Percentiles rank a stretch among this genome's conserved stretches.
These are phyloP conservation scores for Zosterops japonicus DNA, from an alignment of 2,113 vertebrate species.

Conservation along the genomic window DNA sequence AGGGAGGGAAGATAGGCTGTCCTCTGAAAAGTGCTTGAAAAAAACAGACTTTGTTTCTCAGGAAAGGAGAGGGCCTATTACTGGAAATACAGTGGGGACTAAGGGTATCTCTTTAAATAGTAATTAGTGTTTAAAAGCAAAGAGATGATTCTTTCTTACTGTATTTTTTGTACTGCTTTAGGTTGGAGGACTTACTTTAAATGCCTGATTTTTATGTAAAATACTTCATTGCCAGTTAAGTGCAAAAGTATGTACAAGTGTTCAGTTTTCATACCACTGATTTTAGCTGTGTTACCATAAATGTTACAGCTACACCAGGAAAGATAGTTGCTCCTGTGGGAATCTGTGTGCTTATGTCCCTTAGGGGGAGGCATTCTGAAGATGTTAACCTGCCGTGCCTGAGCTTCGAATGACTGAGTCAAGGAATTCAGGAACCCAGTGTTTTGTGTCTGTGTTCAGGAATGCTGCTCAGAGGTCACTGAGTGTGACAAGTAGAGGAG, in stretches of 20 bases:
- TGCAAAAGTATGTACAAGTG: fast-evolving
- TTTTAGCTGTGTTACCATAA: neutral
- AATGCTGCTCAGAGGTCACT: neutral
- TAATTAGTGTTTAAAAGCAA: neutral
- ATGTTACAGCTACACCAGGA: neutral
- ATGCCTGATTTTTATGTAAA: neutral
- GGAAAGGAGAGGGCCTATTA: neutral
- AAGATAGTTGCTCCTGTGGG: neutral
- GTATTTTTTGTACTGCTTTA: neutral
- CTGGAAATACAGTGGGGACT: neutral
- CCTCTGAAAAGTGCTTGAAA: neutral
- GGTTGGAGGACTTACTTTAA: neutral
- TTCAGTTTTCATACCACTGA: neutral
- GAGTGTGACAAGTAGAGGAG: neutral
- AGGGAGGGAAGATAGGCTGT: neutral
- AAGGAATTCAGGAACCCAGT: neutral
- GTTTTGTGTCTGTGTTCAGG: neutral
- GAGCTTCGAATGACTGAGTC: neutral
- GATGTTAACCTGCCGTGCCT: neutral
- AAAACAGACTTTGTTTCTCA: neutral
- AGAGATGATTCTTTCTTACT: neutral
- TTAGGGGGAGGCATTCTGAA: neutral
- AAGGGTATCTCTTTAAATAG: neutral
- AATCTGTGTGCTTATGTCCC: neutral
- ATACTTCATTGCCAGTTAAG: neutral